These are phyloP conservation scores for Prorops nasuta DNA, from an alignment of 1,140 invertebrate genomes.

Conservation along the genomic window DNA sequence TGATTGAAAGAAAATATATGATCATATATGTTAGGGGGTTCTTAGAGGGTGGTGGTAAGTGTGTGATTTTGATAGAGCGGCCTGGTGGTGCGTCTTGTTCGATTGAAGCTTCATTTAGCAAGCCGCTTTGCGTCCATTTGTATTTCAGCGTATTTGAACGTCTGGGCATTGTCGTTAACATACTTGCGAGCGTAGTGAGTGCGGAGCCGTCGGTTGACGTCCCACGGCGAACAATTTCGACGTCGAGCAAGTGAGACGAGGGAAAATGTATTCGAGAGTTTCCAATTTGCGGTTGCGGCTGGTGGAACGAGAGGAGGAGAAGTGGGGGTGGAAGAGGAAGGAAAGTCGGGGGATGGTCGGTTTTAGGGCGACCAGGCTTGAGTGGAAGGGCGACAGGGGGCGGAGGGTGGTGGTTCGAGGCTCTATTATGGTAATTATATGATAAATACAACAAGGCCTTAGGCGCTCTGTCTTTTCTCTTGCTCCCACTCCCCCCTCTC, in stretches of 20 bases:
- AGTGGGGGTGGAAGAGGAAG: slow-evolving; percentile 1
- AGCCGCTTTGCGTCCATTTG: no score
- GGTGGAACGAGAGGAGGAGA: slow-evolving; percentile 11
- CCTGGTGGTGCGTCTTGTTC: no score
- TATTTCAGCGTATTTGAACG: no score
- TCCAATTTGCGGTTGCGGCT: slow-evolving; percentile 53
- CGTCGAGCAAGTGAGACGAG: slow-evolving; percentile 19
- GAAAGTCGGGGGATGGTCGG: not conserved
- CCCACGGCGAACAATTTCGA: not conserved
- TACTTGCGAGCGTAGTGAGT: slow-evolving; percentile 18
- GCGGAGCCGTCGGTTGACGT: no score
- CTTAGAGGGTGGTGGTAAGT: no score
- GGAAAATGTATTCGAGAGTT: slow-evolving; percentile 51
- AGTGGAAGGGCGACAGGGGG: slow-evolving; percentile 14
- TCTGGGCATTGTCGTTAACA: slow-evolving; percentile 22
- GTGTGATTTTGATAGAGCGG: no score
- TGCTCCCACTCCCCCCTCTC: slow-evolving; percentile 6
- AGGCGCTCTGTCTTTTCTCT: slow-evolving; percentile 43
- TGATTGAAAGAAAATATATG: no score
- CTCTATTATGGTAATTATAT: slow-evolving; percentile 59
- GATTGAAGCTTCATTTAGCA: no score
- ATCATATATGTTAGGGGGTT: no score
- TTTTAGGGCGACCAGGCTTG: not conserved
- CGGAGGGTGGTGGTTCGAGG: slow-evolving; percentile 35
- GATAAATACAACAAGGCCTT: slow-evolving; percentile 57